Percentiles rank a stretch among this genome's conserved stretches.
Evolutionary conservation across 2,113 vertebrate species (phyloP).

Genomic region (Gymnobelideus leadbeateri): DNA sequence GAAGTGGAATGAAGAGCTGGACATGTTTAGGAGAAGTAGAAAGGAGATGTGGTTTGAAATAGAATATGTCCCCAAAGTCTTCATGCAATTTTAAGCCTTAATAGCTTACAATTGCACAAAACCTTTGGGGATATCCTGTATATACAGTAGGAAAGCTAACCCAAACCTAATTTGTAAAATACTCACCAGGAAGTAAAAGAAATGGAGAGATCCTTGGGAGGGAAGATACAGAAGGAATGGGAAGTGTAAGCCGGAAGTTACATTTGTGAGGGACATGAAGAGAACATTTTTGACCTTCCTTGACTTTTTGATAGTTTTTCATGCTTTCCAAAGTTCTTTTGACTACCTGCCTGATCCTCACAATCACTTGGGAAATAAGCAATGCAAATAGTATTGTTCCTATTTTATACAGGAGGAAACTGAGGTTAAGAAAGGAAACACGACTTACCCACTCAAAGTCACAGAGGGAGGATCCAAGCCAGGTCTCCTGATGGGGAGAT

Average conservation of each 20-base stretch:
- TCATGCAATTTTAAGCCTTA: neutral
- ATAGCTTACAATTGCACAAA: neutral
- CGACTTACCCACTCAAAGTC: slow-evolving; percentile 22
- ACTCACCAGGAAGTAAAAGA: slow-evolving; percentile 18
- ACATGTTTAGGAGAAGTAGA: neutral
- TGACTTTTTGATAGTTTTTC: neutral
- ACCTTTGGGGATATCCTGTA: neutral
- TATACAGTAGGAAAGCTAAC: neutral
- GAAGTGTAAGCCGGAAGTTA: neutral
- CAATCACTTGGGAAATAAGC: neutral
- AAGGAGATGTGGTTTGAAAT: slow-evolving; percentile 38
- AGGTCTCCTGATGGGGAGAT: neutral
- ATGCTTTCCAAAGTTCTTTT: neutral
- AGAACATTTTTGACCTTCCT: neutral
- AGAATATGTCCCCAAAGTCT: neutral
- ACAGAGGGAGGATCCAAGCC: neutral
- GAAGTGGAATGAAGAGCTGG: neutral
- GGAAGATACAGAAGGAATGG: neutral
- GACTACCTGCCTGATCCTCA: neutral
- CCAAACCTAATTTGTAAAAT: slow-evolving; percentile 25
- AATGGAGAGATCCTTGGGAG: slow-evolving; percentile 31
- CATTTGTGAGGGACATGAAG: neutral
- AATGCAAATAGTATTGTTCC: slow-evolving; percentile 9
- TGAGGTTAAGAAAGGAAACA: neutral
- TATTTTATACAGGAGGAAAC: slow-evolving; percentile 21